Evolutionary conservation across 2,797 vertebrate genomes (phyloP).

Genomic region (Astyanax mexicanus): DNA sequence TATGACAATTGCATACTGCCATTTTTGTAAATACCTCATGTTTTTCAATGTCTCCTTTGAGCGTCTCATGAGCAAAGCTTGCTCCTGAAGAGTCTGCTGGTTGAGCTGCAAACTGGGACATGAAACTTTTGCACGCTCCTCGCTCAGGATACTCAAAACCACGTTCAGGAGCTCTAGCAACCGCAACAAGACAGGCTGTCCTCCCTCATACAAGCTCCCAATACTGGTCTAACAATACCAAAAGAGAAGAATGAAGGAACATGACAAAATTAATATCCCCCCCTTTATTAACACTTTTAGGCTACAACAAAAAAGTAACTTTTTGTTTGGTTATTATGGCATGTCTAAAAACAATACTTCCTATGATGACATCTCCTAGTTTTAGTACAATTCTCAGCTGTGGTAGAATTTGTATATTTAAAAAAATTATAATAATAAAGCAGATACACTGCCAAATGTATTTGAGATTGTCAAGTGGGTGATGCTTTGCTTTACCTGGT

Average conservation of each 20-base stretch:
- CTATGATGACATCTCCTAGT: too few relatives aligned
- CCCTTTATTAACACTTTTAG: too few relatives aligned
- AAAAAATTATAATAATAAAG: too few relatives aligned
- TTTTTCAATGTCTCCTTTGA: slow-evolving; percentile 69
- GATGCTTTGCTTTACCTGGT: too few relatives aligned
- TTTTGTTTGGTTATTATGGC: too few relatives aligned
- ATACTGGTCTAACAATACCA: slow-evolving; percentile 73
- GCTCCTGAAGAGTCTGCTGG: slow-evolving; percentile 67
- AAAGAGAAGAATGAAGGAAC: background rate
- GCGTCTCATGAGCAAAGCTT: slow-evolving; percentile 62
- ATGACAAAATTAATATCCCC: background rate
- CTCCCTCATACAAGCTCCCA: slow-evolving; percentile 83
- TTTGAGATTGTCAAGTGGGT: too few relatives aligned
- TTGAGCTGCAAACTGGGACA: slow-evolving; percentile 59
- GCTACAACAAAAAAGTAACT: too few relatives aligned
- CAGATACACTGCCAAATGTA: too few relatives aligned
- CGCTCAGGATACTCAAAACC: slow-evolving; percentile 76
- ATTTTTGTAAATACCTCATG: slow-evolving; percentile 75
- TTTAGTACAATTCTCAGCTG: too few relatives aligned
- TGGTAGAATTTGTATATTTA: too few relatives aligned
- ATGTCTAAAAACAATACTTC: too few relatives aligned
- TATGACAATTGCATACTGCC: background rate
- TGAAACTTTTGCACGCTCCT: slow-evolving; percentile 64
- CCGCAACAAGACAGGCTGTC: slow-evolving; percentile 83
- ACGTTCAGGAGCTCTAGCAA: slow-evolving; percentile 86